phyloP scores from a whole-genome alignment of 2,797 vertebrate genomes.

The Caiman crocodilus region DNA sequence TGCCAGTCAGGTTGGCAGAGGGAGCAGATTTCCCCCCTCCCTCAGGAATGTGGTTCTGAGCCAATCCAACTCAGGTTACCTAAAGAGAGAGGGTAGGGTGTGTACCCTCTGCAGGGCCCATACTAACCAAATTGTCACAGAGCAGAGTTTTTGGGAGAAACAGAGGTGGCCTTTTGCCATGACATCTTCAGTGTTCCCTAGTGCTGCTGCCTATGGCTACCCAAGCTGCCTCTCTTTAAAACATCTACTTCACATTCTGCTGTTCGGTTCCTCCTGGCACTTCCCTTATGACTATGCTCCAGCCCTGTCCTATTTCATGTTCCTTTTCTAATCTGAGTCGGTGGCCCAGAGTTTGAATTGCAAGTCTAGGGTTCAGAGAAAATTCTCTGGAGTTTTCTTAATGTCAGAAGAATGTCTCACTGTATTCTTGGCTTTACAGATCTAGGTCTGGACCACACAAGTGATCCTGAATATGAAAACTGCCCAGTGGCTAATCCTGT shows the following conservation, averaged over 20 bases:
- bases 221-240: neutral
- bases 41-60: no score
- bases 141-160: no score
- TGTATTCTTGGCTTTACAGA: accelerated
- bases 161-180: neutral
- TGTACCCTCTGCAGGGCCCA: no score
- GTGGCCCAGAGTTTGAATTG: neutral
- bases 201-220: neutral
- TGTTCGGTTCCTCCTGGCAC: neutral
- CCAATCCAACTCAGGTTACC: no score
- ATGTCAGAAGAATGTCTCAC: neutral
- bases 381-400: neutral
- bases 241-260: neutral
- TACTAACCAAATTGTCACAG: no score
- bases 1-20: no score
- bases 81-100: no score
- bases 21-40: no score
- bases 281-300: neutral
- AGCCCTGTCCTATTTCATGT: neutral
- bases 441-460: neutral
- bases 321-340: neutral
- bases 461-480: neutral
- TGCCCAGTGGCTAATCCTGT: neutral
- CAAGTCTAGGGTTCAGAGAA: neutral
- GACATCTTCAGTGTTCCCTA: neutral